phyloP scores from a whole-genome alignment of 2,797 vertebrate species.

The Tauraco hartlaubi region DNA sequence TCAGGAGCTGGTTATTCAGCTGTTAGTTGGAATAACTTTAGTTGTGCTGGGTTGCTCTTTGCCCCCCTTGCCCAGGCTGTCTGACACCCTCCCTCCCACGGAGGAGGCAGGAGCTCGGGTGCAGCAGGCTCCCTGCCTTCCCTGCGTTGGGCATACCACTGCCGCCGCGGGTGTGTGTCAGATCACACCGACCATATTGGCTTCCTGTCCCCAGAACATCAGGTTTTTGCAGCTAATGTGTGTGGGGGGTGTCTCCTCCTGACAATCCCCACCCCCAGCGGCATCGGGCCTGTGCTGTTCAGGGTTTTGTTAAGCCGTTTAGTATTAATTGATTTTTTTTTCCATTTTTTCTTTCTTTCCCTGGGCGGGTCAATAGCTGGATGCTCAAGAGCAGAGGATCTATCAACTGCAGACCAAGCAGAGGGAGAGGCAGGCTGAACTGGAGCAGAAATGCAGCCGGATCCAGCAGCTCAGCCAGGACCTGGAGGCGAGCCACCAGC shows the following conservation, averaged over 20 bases:
- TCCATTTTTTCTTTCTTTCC: slow-evolving; percentile 89
- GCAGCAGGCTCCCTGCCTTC: not conserved
- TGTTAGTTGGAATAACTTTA: not conserved
- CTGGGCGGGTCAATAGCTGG: slow-evolving; percentile 91
- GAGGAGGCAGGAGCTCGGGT: not conserved
- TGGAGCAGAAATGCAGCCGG: slow-evolving; percentile 79
- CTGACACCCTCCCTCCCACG: not conserved
- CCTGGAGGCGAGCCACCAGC: slow-evolving; percentile 69
- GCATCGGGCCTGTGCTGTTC: slow-evolving; percentile 77
- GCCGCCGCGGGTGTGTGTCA: slow-evolving; percentile 12
- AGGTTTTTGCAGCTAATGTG: slow-evolving; percentile 71
- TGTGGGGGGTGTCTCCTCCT: slow-evolving; percentile 71
- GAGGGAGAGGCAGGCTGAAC: slow-evolving; percentile 86
- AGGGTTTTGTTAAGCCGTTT: slow-evolving; percentile 86
- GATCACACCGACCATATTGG: slow-evolving; percentile 83
- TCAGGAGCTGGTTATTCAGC: not conserved
- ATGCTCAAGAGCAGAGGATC: slow-evolving; percentile 90
- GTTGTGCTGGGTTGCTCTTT: not conserved
- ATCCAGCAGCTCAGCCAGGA: slow-evolving; percentile 76
- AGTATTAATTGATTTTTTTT: slow-evolving; percentile 93
- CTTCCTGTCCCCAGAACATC: slow-evolving; percentile 82
- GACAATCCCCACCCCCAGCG: slow-evolving; percentile 74
- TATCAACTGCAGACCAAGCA: slow-evolving; percentile 88
- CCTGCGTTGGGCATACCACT: not conserved
- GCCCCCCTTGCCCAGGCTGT: not conserved